Conservation (phyloP, 2,113 vertebrate genomes). For the Percina caprodes region DNA sequence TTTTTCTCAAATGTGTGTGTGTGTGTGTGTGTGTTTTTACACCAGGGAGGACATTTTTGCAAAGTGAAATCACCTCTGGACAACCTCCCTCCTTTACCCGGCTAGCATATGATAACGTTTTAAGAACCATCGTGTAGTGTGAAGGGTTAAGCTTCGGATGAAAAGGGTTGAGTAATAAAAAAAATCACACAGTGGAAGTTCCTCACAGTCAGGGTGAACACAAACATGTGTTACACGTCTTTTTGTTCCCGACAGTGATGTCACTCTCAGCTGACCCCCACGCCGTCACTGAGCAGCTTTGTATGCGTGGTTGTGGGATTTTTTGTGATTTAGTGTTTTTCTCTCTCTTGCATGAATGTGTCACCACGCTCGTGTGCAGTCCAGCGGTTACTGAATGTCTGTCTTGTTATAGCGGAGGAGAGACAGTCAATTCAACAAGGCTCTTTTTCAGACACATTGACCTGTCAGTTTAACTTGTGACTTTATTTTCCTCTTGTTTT, state of each 20-base stretch:
- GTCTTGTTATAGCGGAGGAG: background rate
- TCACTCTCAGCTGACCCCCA: constrained; percentile 48
- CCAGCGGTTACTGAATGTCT: constrained; percentile 7
- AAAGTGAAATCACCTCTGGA: constrained; percentile 40
- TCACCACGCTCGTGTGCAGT: background rate
- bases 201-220: constrained; percentile 12
- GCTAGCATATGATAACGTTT: background rate
- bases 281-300: constrained; percentile 27
- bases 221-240: constrained; percentile 28
- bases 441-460: constrained; percentile 10
- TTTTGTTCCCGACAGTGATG: constrained; percentile 20
- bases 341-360: constrained; percentile 3
- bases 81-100: background rate
- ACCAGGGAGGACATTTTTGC: constrained; percentile 32
- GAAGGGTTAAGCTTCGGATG: background rate
- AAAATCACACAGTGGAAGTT: constrained; percentile 5
- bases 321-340: background rate
- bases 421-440: constrained; percentile 21
- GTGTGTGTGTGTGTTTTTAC: background rate
- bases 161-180: constrained; percentile 15
- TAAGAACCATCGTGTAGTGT: background rate
- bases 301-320: background rate
- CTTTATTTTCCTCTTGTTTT: background rate
- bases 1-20: background rate
- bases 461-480: background rate